Evolutionary conservation across 2,113 vertebrate genomes (phyloP).

Genomic region (Raja brachyura): DNA sequence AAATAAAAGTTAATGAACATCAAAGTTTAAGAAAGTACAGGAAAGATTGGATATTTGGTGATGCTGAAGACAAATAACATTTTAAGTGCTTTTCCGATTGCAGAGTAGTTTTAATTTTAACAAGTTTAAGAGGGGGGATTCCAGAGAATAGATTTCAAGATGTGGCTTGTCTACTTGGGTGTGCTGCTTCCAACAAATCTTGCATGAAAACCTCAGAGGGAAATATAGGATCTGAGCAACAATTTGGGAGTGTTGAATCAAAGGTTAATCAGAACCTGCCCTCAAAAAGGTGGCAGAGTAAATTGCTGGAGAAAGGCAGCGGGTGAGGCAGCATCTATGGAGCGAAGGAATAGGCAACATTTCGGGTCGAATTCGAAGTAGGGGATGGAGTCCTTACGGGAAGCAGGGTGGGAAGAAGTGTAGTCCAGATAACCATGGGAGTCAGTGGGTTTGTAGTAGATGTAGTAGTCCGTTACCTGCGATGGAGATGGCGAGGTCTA

Average conservation of each 20-base stretch:
- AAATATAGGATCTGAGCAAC: background rate
- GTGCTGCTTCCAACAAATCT: background rate
- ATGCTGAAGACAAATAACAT: background rate
- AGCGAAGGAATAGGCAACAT: too few species aligned
- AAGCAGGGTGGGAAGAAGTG: too few species aligned
- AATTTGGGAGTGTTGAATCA: background rate
- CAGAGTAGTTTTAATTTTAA: background rate
- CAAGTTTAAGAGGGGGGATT: background rate
- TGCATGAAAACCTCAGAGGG: background rate
- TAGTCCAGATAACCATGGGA: too few species aligned
- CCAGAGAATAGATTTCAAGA: background rate
- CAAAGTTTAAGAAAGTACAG: background rate
- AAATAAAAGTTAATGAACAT: background rate
- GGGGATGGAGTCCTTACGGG: too few species aligned
- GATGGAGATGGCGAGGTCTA: too few species aligned
- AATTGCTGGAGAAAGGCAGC: too few species aligned
- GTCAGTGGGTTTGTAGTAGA: too few species aligned
- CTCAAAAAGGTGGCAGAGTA: too few species aligned
- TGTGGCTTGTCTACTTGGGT: background rate
- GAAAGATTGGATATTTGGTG: background rate
- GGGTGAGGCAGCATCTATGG: too few species aligned
- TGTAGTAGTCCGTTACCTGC: too few species aligned
- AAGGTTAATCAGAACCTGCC: too few species aligned
- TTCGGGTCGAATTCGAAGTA: too few species aligned
- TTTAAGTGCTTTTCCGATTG: background rate